phyloP scores from a whole-genome alignment of 1,140 invertebrate species.

The Megathymus violae region DNA sequence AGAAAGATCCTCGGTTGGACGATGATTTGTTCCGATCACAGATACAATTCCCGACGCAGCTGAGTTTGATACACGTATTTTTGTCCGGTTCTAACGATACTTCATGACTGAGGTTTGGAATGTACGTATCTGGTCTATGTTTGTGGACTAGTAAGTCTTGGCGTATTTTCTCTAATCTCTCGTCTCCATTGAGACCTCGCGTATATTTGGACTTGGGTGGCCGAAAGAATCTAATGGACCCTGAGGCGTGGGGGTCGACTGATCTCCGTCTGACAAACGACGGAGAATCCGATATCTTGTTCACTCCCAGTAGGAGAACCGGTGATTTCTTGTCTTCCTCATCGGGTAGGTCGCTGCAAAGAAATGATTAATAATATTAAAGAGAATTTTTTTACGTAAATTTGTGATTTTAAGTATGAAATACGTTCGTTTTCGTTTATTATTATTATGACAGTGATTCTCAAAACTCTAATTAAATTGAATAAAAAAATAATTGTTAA shows the following conservation, averaged over 20 bases:
- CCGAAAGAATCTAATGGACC: constrained; percentile 73
- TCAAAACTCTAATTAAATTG: no score
- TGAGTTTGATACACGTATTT: constrained; percentile 59
- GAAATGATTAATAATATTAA: constrained; percentile 34
- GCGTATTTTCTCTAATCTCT: constrained; percentile 75
- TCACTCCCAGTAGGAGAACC: constrained; percentile 75
- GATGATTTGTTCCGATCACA: constrained; percentile 64
- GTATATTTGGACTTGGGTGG: constrained; percentile 77
- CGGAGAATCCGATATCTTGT: constrained; percentile 76
- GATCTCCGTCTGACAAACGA: constrained; percentile 65
- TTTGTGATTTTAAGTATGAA: no score
- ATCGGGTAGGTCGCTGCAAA: constrained; percentile 77
- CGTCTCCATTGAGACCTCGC: constrained; percentile 71
- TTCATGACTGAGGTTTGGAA: constrained; percentile 65
- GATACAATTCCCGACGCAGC: constrained; percentile 69
- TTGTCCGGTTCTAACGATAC: constrained; percentile 59
- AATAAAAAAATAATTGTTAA: no score
- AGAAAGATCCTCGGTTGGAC: constrained; percentile 71
- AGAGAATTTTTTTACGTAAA: no score
- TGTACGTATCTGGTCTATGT: constrained; percentile 70
- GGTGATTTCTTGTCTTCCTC: constrained; percentile 79
- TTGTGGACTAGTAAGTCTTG: constrained; percentile 77
- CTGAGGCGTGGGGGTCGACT: constrained; percentile 63
- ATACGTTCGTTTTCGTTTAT: no score
- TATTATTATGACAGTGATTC: no score